These are phyloP conservation scores for Cataglyphis cursor DNA, from an alignment of 2,888 invertebrate genomes.

Conservation along the genomic window DNA sequence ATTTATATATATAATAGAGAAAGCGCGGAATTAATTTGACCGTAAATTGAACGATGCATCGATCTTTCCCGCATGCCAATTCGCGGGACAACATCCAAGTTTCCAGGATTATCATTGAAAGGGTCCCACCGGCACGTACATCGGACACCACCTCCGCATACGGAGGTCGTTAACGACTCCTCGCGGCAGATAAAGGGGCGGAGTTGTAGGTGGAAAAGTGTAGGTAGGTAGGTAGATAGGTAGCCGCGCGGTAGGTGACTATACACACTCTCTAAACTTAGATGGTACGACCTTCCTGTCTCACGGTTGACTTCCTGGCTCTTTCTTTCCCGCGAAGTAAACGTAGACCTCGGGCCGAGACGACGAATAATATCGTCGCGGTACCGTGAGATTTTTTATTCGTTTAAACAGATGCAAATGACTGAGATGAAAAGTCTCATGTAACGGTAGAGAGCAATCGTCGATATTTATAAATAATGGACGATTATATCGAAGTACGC, in stretches of 20 bases:
- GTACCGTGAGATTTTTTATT: constrained; percentile 48
- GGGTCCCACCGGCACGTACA: constrained; percentile 49
- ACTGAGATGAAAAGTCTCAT: constrained; percentile 40
- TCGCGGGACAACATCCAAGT: constrained; percentile 6
- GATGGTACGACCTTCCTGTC: constrained; percentile 63
- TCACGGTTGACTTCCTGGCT: constrained; percentile 58
- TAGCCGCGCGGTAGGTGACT: constrained; percentile 68
- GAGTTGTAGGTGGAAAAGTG: constrained; percentile 68
- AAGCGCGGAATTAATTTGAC: not conserved
- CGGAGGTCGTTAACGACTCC: constrained; percentile 64
- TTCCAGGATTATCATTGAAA: constrained; percentile 48
- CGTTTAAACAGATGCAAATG: constrained; percentile 51
- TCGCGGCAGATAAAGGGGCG: constrained; percentile 62
- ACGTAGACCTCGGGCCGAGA: constrained; percentile 9
- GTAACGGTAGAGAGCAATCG: constrained; percentile 37
- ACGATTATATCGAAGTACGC: not conserved
- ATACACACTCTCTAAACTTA: constrained; percentile 72
- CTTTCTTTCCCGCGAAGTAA: constrained; percentile 35
- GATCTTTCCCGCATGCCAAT: constrained; percentile 22
- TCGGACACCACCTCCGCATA: constrained; percentile 53
- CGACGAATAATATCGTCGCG: constrained; percentile 5
- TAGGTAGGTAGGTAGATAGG: constrained; percentile 66
- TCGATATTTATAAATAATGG: constrained; percentile 16
- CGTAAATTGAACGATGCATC: constrained; percentile 20
- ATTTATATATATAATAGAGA: not conserved